phyloP scores from a whole-genome alignment of 2,888 invertebrate genomes.

The Synanthedon formicaeformis region DNA sequence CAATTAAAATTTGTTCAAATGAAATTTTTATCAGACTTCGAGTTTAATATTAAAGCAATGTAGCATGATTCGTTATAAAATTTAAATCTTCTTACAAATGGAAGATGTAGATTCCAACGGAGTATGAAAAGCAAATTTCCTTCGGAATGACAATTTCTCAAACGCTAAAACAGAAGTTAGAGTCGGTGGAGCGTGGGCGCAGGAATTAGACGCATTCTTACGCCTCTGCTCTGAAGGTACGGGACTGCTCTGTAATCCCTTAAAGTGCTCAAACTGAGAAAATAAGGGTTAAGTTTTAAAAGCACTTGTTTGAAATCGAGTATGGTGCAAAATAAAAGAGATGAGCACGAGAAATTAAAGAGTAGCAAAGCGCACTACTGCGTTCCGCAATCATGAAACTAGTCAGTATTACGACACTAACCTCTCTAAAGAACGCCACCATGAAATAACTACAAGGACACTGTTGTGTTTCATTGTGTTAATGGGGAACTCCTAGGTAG shows the following conservation, averaged over 20 bases:
- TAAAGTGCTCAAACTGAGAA: constrained; percentile 58
- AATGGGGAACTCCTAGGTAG: too few relatives aligned
- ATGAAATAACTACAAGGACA: too few relatives aligned
- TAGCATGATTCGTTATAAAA: too few relatives aligned
- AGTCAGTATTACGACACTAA: too few relatives aligned
- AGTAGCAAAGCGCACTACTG: too few relatives aligned
- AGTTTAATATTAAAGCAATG: too few relatives aligned
- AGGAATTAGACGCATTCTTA: constrained; percentile 22
- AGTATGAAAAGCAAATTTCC: background rate
- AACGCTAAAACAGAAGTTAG: constrained; percentile 15
- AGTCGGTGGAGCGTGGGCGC: constrained; percentile 5
- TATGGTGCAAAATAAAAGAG: constrained; percentile 8
- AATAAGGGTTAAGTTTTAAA: constrained; percentile 67
- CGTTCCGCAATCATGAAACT: too few relatives aligned
- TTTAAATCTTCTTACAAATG: background rate
- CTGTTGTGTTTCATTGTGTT: too few relatives aligned
- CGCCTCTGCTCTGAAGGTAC: constrained; percentile 13
- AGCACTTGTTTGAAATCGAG: constrained; percentile 32
- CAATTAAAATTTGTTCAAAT: too few relatives aligned
- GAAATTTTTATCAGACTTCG: too few relatives aligned
- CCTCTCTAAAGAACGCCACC: too few relatives aligned
- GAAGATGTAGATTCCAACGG: background rate
- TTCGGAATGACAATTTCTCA: background rate
- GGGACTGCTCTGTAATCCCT: constrained; percentile 41
- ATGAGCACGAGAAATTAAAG: background rate